Base-by-base conservation (phyloP, 2,888 invertebrate species). In the Ormyrus labotus region DNA sequence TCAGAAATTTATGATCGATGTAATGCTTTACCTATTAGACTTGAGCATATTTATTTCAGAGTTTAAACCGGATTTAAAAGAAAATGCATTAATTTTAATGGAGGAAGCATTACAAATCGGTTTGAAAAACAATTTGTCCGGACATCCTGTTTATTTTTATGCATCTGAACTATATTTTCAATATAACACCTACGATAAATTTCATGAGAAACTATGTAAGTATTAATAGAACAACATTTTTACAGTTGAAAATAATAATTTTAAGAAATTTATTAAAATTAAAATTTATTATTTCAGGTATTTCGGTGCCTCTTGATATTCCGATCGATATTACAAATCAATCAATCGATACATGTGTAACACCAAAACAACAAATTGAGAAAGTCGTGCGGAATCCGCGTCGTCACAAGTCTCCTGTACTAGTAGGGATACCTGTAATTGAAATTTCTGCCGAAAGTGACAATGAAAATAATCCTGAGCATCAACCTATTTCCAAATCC, bases 1-100 rank as follows among this genome's bases (percentile, higher is more conserved):
- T 65, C 85, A 86, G n/a, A 83, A 79, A 64, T 85, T 85, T n/a
- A 81, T 85, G 0, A 80, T 85, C 2, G 90, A 90, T 58, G 87
- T 85, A 71, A 78, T 88, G 2, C 74, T 86, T 3, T 84, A 89
- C 63, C 79, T 89, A 53, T 65, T 90, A 7, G 87, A 90, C 75
- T 90, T 87, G 45, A 84, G 85, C 61, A 83, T 83, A 6, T 89
- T 88, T 65, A 19, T 87, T 11, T 85, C 84, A 58, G 81, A 78
- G 19, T 81, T 82, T 6, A 50, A 80, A 9, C 73, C 80, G 0
- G 45, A 68, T 0, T 78, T 53, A 0, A 77, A 82, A 10, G 78
- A 86, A 0, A 65, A 84, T 13, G 85, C 82, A 4, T 47, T 82
- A 6, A 67, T 83, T 48, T 69, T 89, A 13, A 84, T 85, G 1